Conservation (phyloP, 2,113 vertebrate species). For the Dasyornis broadbenti region DNA sequence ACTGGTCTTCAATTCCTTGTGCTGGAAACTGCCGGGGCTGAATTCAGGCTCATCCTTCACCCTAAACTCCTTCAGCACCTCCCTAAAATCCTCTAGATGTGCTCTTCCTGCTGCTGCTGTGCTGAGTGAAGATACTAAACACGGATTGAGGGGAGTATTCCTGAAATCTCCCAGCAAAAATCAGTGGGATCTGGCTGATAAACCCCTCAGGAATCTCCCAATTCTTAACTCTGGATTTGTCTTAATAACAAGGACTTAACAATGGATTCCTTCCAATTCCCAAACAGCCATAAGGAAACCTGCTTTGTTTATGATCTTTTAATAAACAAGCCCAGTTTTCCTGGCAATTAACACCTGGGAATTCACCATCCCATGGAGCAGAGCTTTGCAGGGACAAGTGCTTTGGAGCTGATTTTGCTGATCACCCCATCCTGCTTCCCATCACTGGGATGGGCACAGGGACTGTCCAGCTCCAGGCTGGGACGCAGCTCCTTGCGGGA, state of each 20-base stretch:
- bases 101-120: neutral
- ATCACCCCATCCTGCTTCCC: neutral
- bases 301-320: too few species aligned
- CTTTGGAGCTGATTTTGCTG: neutral
- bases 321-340: neutral
- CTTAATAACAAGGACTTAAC: neutral
- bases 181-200: neutral
- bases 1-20: neutral
- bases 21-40: neutral
- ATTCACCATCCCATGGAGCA: fast-evolving
- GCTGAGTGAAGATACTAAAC: fast-evolving
- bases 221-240: neutral
- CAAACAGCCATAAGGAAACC: neutral
- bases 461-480: neutral
- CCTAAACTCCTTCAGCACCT: neutral
- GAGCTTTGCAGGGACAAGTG: neutral
- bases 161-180: neutral
- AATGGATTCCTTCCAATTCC: neutral
- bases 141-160: fast-evolving
- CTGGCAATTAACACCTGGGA: neutral
- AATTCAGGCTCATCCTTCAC: neutral
- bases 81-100: neutral
- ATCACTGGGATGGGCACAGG: neutral
- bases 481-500: neutral
- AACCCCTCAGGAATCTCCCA: neutral